Evolutionary conservation across 2,113 vertebrate genomes (phyloP), one percentile per base, ranked within the genome.

Genomic region (Hippocampus guttulatus): DNA sequence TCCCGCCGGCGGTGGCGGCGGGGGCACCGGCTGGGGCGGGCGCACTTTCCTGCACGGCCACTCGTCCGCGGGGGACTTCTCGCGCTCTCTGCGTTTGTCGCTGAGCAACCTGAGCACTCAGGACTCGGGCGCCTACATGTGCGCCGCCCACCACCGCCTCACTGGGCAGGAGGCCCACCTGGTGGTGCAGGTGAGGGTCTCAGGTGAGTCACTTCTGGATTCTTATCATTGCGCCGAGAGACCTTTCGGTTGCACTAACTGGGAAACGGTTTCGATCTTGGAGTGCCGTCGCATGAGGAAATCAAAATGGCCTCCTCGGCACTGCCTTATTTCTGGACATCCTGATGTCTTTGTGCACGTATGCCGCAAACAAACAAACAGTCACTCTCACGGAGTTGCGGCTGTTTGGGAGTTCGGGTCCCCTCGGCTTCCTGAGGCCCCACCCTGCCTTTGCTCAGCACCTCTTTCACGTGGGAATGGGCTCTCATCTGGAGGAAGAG

Each of bases 401-500:
- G 84, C 83, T 14, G 89, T 94, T 95, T 97, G 94, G 93, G 95
- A 96, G 95, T 93, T n/a, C 87, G 69, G 83, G 86, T 87, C 83
- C 87, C 86, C 71, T 77, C 45, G 47, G 69, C 88, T 92, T 93
- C 91, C 91, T 92, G 85, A 75, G 87, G 86, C 88, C 88, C 85
- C 90, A 93, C 92, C 90, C 91, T 93, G 93, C 92, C 93, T 93
- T 90, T 92, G 93, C 91, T 88, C 92, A 92, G 92, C 92, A 94
- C 92, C 93, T 93, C 92, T 95, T 97, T 97, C 96, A 96, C 95
- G 89, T 99, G 96, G 96, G 97, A 99, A 99, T 96, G 92, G 92
- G 93, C 92, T 93, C 94, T 93, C 89, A 94, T 93, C 87, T 93
- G 90, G 92, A 94, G 94, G 95, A 96, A 93, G 93, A 92, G 92